Percentiles rank a stretch among this genome's conserved stretches.
Evolutionary conservation across 2,113 vertebrate species (phyloP).

Genomic region (Caracal caracal): DNA sequence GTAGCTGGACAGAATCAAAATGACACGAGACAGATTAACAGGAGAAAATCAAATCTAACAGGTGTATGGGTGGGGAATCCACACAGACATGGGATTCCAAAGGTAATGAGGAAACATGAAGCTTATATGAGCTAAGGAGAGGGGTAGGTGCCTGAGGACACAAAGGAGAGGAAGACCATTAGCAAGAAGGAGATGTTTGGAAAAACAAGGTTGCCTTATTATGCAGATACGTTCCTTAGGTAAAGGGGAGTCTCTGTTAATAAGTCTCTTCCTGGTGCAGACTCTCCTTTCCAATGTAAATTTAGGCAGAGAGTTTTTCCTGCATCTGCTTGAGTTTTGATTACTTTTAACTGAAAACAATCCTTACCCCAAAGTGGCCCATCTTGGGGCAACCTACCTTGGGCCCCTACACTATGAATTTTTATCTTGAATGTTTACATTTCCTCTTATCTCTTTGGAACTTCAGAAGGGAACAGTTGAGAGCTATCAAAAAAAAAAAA

Average conservation of each 20-base stretch:
- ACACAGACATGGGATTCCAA: neutral
- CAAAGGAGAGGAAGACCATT: neutral
- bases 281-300: neutral
- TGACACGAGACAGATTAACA: neutral
- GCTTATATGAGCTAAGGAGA: neutral
- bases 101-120: neutral
- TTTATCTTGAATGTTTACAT: neutral
- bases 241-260: neutral
- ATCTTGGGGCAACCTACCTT: neutral
- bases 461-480: neutral
- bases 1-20: neutral
- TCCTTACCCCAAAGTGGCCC: neutral
- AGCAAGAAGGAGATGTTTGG: neutral
- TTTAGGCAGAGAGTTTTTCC: neutral
- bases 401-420: neutral
- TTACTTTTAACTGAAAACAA: neutral
- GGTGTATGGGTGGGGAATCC: neutral
- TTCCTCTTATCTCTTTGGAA: neutral
- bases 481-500: neutral
- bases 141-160: neutral
- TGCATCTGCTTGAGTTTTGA: neutral
- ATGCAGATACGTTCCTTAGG: neutral
- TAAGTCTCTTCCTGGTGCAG: neutral
- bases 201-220: neutral
- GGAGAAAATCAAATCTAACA: neutral